Evolutionary conservation across 2,113 vertebrate species (phyloP), one percentile per base, ranked within the genome.

Genomic region (Cynocephalus volans): DNA sequence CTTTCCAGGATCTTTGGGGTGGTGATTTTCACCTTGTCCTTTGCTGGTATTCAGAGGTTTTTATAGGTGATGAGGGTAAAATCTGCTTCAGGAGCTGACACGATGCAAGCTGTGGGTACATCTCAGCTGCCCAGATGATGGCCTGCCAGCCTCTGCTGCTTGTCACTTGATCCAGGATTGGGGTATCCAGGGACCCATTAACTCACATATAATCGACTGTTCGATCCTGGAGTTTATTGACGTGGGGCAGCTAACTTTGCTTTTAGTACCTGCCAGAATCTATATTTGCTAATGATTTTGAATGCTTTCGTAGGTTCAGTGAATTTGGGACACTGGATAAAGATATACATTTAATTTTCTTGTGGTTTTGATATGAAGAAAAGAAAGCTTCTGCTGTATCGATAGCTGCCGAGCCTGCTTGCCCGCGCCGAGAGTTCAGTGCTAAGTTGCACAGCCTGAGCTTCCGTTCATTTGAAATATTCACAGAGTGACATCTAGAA

Each of bases 371-470:
- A 21, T 28, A 5, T 21, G 31, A 64, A 93, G 50, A 7, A 56
- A 50, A 54, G 54, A 23, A 70, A 36, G 24, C 14, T 6, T 5
- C 13, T 12, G 75, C 4, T 2, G 31, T n/a, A n/a, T 8, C 21
- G 21, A 14, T 0, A 23, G 79, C 9, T n/a, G 36, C 9, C 3
- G 15, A 10, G 45, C 58, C 15, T 19, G 36, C 10, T 33, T 13
- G 8, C 2, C 58, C 28, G 1, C 0, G 13, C 62, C 48, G 14
- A 7, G 31, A 41, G 31, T 4, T 18, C 14, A 33, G 50, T 2
- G 28, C 58, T 88, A 23, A 41, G 24, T 18, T 3, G 14, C 4
- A 31, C 5, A 3, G 5, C 8, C 26, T 3, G 7, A 88, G 23
- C 17, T 26, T 72, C 58, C 33, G 45, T n/a, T 23, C 8, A 6